Evolutionary conservation across 2,888 invertebrate genomes (phyloP), one percentile per base, ranked within the genome.

Genomic region (Rhyacophila evoluta): DNA sequence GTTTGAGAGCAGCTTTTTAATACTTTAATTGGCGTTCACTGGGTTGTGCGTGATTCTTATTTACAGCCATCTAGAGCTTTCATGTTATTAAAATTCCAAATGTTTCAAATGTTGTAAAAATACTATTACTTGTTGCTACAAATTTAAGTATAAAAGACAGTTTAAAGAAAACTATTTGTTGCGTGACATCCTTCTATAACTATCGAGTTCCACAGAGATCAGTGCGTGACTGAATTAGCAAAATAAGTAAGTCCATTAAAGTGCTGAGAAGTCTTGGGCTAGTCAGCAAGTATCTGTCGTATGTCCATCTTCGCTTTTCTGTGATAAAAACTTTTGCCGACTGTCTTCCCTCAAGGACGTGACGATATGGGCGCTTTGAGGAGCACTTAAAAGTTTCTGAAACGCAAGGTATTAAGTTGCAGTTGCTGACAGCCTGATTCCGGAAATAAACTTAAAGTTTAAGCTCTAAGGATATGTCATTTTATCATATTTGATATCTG

Each of bases 351-450:
- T 55, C 55, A 55, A 55, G 55, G 19, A 55, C 55, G 55, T 55
- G 55, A 55, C 55, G 19, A 55, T 55, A 55, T 55, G 55, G 10
- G 55, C 19, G 15, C 55, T 55, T 12, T 19, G 55, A 12, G 19
- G 25, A 55, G 55, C 55, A 55, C 55, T 55, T 55, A 55, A 55
- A 55, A 55, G 55, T 55, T 55, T 55, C 19, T 2, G 55, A 55
- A 55, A 19, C 55, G 19, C 8, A 55, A 55, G 55, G 55, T 55
- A 19, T 55, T n/a, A 12, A 10, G 6, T 8, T 25, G 19, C 25
- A 19, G 15, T 19, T 55, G 10, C 55, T 8, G 10, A 55, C 19
- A 19, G 55, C 19, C 19, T 19, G 19, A 12, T 55, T 1, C 55
- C 55, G 10, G 55, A 10, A 6, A 33, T 33, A 33, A 33, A 4